A percentile compares a stretch with the other conserved stretches of the same genome.
phyloP scores from a whole-genome alignment of 2,113 vertebrate species.

The Elanus axillaris region DNA sequence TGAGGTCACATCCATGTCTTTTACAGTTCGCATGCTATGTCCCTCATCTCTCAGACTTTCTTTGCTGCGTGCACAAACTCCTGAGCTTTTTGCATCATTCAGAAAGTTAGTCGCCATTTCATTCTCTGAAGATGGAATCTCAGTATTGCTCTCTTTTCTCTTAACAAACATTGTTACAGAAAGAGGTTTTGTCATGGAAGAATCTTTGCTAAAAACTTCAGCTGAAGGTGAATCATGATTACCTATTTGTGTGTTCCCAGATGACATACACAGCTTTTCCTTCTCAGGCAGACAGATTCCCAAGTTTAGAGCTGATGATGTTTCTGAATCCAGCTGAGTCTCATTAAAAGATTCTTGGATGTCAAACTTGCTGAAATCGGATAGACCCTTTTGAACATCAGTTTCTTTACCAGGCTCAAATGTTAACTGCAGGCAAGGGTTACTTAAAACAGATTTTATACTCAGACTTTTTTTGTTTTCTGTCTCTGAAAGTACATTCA shows the following conservation, averaged over 20 bases:
- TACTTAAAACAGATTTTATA: background rate
- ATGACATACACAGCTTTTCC: background rate
- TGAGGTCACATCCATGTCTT: background rate
- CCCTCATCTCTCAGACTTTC: background rate
- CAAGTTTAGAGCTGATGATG: background rate
- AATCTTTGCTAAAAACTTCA: background rate
- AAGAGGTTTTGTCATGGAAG: constrained; percentile 2
- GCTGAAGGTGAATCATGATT: background rate
- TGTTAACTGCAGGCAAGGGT: background rate
- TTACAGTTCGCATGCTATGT: background rate
- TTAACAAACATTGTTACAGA: background rate
- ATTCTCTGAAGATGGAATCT: background rate
- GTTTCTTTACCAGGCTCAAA: background rate
- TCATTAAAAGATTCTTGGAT: background rate
- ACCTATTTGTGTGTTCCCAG: background rate
- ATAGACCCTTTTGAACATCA: background rate
- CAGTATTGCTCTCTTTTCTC: background rate
- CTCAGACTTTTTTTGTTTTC: background rate
- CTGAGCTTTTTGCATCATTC: background rate
- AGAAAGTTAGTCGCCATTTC: background rate
- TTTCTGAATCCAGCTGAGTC: background rate
- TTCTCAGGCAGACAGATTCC: background rate
- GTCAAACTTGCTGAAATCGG: background rate
- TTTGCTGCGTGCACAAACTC: background rate
- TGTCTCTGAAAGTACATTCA: background rate